Evolutionary conservation across 2,888 invertebrate genomes (phyloP).

Genomic region (Crioceris asparagi): DNA sequence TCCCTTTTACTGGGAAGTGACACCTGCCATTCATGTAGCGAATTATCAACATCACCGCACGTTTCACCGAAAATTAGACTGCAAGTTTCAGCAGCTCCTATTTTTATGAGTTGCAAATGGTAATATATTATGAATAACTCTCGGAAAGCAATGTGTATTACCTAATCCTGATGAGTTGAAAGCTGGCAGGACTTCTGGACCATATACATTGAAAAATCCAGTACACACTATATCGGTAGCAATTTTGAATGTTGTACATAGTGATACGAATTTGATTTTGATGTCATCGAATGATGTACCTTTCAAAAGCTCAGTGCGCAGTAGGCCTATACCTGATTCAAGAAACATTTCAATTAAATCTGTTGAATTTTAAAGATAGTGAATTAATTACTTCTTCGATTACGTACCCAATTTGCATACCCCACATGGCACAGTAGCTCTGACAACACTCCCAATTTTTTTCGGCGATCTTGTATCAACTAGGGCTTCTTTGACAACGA

Average conservation of each 20-base stretch:
- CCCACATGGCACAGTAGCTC: conserved; percentile 24
- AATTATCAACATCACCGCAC: conserved; percentile 77
- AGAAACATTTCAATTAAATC: background rate
- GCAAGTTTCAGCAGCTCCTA: conserved; percentile 78
- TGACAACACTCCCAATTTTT: conserved; percentile 23
- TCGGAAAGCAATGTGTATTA: conserved; percentile 4
- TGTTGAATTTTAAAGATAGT: background rate
- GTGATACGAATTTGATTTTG: conserved; percentile 65
- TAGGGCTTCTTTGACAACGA: conserved; percentile 9
- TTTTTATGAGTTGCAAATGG: too few relatives aligned
- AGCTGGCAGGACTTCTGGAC: conserved; percentile 46
- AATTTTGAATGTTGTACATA: conserved; percentile 75
- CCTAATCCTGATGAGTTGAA: conserved; percentile 17
- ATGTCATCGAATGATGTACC: conserved; percentile 72
- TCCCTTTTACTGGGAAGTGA: conserved; percentile 63
- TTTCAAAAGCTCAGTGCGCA: conserved; percentile 61
- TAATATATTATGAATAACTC: background rate
- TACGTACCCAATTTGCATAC: conserved; percentile 23
- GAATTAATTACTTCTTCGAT: background rate
- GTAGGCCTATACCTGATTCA: conserved; percentile 55
- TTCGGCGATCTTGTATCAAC: conserved; percentile 16
- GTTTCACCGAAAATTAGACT: conserved; percentile 82
- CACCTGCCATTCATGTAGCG: conserved; percentile 71
- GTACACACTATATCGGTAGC: conserved; percentile 77
- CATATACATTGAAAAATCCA: conserved; percentile 72